Percentiles rank a stretch among this genome's conserved stretches.
Conservation (phyloP, 1,140 invertebrate genomes). For the Aradophagus sp. region DNA sequence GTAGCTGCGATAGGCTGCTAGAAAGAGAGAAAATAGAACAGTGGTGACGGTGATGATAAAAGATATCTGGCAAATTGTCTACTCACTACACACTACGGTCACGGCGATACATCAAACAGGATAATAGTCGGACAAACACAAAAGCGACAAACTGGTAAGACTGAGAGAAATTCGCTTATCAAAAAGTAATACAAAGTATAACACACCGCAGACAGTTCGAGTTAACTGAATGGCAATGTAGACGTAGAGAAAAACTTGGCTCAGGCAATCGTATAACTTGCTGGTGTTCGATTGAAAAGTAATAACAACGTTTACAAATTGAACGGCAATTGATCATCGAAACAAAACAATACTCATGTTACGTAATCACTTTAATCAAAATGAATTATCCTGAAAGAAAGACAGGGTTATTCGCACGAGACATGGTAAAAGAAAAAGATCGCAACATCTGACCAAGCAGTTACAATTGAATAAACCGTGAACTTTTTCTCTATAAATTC, state of each 20-base stretch:
- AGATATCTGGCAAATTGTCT: constrained; percentile 72
- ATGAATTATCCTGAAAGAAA: constrained; percentile 46
- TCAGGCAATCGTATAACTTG: constrained; percentile 50
- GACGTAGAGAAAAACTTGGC: constrained; percentile 55
- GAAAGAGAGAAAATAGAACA: constrained; percentile 76
- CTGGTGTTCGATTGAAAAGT: constrained; percentile 11
- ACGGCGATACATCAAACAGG: constrained; percentile 70
- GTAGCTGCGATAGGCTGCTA: constrained; percentile 76
- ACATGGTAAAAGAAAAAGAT: neutral
- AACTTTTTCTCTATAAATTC: constrained; percentile 43
- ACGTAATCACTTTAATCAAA: constrained; percentile 1
- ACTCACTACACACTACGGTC: constrained; percentile 73
- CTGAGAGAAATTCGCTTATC: constrained; percentile 48
- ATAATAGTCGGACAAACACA: constrained; percentile 72
- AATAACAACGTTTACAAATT: constrained; percentile 1
- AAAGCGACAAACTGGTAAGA: constrained; percentile 71
- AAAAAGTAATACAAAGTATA: constrained; percentile 51
- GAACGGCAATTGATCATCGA: neutral
- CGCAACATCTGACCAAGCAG: constrained; percentile 28
- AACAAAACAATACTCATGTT: neutral
- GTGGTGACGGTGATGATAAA: constrained; percentile 74
- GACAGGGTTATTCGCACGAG: constrained; percentile 25
- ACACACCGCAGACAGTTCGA: constrained; percentile 36
- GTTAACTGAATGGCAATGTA: constrained; percentile 47
- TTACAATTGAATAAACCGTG: constrained; percentile 47